Evolutionary conservation across 2,113 vertebrate genomes (phyloP), one percentile per base, ranked within the genome.

Genomic region (Rousettus leschenaultii): DNA sequence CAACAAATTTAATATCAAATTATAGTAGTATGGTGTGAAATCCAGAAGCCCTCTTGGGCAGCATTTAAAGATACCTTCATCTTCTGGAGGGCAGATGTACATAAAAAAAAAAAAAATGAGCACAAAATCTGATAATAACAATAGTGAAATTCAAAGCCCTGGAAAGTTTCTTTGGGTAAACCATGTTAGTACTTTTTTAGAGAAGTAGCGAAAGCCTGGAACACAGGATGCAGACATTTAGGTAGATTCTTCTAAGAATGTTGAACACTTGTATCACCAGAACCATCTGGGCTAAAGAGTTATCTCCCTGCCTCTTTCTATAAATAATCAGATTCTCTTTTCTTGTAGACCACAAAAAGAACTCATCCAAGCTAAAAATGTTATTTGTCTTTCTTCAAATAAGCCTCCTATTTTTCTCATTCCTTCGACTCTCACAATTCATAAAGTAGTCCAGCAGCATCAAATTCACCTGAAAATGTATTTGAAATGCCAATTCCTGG

Each of bases 1-100:
- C 40, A 85, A 65, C 2, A 3, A 77, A 65, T 40, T 53, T 86
- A 86, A 86, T 73, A 70, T 35, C 11, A 84, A 89, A 63, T 65
- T 63, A 74, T 15, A 63, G 4, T 1, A 73, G 11, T 59, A 71
- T 43, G 3, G 2, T 63, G 19, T 66, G n/a, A 71, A 95, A 78
- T 66, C 3, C 33, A 51, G 4, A 83, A 55, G 7, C 10, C 12
- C 22, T 94, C 26, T 35, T 30, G 43, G 22, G 14, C 21, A 77
- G 2, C 7, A 87, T 86, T 93, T 83, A 92, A 95, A 43, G 18
- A 45, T 14, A 40, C 5, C 4, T 80, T 63, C 10, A 28, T 55
- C 28, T 53, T 16, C 16, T 48, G 6, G 26, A 65, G 4, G 5
- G 35, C 3, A 80, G 18, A 35, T 40, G 22, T 59, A 5, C 33